Evolutionary conservation across 1,140 invertebrate genomes (phyloP), one percentile per base, ranked within the genome.

Genomic region (Magallana gigas): DNA sequence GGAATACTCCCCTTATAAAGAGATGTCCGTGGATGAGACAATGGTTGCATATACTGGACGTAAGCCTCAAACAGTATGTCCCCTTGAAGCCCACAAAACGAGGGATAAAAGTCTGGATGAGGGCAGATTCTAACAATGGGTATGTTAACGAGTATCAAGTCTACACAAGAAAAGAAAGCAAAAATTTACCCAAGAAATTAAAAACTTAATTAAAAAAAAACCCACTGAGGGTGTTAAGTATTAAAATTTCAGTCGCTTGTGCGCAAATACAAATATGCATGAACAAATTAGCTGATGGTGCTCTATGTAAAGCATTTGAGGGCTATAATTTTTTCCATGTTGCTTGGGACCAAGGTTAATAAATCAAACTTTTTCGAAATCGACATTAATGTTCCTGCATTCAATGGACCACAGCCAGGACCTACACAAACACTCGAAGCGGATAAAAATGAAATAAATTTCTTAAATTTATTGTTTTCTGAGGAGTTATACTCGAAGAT

Each of bases 31-130:
- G 0, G 84, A 85, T 56, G 84, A 85, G 57, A n/a, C 64, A 12
- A 85, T 85, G 84, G 57, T 85, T 76, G 84, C 12, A 12, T 57
- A n/a, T 56, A 56, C 29, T 2, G 84, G 64, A 14, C 16, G 64
- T 9, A 56, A 6, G 23, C 0, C 76, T 85, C 84, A 64, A 68
- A 58, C 60, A 68, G 11, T 85, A 85, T 14, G 60, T 68, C 6
- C 84, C 56, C 8, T 16, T 68, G 29, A 85, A 85, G 48, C 86
- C 86, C 7, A 87, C 80, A 83, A 87, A 87, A 68, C 0, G 56
- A 56, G 83, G 29, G 8, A 85, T 68, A 29, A 71, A 85, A 57
- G 84, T 85, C 9, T 85, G 59, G 84, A n/a, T 85, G 14, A 5
- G 62, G 16, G 59, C 62, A 12, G 60, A 85, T 68, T 60, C 84